Evolutionary conservation across 2,113 vertebrate species (phyloP).

Genomic region (Rana temporaria): DNA sequence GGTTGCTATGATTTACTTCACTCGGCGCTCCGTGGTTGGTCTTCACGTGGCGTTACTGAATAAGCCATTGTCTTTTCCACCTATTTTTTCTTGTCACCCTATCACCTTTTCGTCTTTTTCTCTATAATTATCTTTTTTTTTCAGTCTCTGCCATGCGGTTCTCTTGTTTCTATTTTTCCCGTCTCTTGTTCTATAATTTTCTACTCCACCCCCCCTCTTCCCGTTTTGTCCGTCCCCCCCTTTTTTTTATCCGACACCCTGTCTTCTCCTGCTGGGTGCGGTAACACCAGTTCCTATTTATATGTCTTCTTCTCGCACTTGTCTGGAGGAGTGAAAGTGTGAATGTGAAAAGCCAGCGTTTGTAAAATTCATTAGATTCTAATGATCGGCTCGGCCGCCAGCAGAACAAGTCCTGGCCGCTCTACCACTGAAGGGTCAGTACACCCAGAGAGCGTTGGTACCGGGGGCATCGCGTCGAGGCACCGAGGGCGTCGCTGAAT

Average conservation of each 20-base stretch:
- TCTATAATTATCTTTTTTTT: constrained; percentile 31
- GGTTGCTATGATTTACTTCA: no score
- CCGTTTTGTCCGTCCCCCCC: no score
- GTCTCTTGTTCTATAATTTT: background rate
- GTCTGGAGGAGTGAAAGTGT: constrained; percentile 37
- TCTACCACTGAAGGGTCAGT: no score
- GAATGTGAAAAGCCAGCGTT: background rate
- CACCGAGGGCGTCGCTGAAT: background rate
- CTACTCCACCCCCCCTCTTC: background rate
- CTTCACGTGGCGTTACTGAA: no score
- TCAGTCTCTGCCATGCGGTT: background rate
- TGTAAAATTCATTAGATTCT: background rate
- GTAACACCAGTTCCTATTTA: constrained; percentile 54
- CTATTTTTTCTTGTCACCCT: background rate
- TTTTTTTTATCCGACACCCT: constrained; percentile 23
- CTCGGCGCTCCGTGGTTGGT: no score
- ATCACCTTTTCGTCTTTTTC: background rate
- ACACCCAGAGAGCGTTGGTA: background rate
- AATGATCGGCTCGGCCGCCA: background rate
- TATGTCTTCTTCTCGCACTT: constrained; percentile 44
- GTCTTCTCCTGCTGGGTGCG: constrained; percentile 50
- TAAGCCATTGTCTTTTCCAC: background rate
- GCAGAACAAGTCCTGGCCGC: background rate
- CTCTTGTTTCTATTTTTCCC: background rate
- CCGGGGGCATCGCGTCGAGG: background rate